These are phyloP conservation scores for Drosophila bocki DNA, from an alignment of 1,140 invertebrate species.

Conservation along the genomic window DNA sequence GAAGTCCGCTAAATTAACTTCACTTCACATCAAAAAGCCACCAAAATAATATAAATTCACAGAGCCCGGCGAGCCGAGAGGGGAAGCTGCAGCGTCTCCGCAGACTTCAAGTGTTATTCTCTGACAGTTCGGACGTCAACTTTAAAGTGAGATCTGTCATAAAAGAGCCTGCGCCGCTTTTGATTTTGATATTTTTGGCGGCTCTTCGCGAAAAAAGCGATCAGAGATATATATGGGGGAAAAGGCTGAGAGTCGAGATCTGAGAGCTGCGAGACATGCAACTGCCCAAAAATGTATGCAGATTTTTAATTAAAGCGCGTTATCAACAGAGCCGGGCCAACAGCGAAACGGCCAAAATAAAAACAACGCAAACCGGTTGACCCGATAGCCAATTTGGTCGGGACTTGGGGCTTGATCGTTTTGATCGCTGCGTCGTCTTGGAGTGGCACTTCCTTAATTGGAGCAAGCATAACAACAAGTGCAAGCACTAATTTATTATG, in stretches of 20 bases:
- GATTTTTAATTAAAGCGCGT: slow-evolving; percentile 80
- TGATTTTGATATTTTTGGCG: slow-evolving; percentile 73
- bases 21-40: slow-evolving; percentile 75
- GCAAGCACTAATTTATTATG: slow-evolving; percentile 80
- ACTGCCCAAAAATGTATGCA: slow-evolving; percentile 79
- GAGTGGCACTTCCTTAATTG: slow-evolving; percentile 82
- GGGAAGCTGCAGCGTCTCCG: slow-evolving; percentile 53
- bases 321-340: slow-evolving; percentile 60
- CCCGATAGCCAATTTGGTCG: slow-evolving; percentile 74
- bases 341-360: slow-evolving; percentile 37
- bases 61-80: background rate
- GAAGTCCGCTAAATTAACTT: slow-evolving; percentile 74
- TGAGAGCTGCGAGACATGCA: slow-evolving; percentile 36
- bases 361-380: slow-evolving; percentile 65
- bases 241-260: slow-evolving; percentile 14
- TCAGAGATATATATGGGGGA: slow-evolving; percentile 22
- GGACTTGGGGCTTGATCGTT: slow-evolving; percentile 48
- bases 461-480: slow-evolving; percentile 76
- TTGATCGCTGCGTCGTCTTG: slow-evolving; percentile 56
- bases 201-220: slow-evolving; percentile 53
- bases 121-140: slow-evolving; percentile 75
- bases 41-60: slow-evolving; percentile 57
- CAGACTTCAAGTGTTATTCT: slow-evolving; percentile 74
- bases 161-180: slow-evolving; percentile 74
- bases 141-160: slow-evolving; percentile 83